Conservation (phyloP, 2,888 invertebrate species). For the Trisateles emortualis region DNA sequence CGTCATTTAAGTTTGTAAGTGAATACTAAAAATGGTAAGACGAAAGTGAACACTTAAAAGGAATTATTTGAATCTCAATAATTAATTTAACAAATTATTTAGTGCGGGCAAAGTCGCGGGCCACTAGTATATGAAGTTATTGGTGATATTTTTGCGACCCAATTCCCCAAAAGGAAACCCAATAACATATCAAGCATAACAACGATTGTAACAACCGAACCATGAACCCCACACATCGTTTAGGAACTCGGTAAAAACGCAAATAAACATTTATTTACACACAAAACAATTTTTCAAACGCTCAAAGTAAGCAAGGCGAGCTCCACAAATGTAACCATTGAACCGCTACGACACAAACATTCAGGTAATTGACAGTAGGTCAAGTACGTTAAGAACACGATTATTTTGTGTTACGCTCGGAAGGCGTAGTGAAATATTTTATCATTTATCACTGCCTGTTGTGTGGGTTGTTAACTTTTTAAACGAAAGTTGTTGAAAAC, state of each 20-base stretch:
- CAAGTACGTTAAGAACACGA: background rate
- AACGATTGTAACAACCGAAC: slow-evolving; percentile 26
- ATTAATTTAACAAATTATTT: no score
- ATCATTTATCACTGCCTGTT: no score
- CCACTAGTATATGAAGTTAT: no score
- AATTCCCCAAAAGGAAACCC: background rate
- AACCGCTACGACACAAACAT: slow-evolving; percentile 21
- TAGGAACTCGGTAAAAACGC: slow-evolving; percentile 28
- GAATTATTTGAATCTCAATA: no score
- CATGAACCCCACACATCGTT: slow-evolving; percentile 32
- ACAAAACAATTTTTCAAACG: slow-evolving; percentile 49
- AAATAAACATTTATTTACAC: slow-evolving; percentile 46
- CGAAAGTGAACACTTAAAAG: no score
- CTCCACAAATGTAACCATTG: slow-evolving; percentile 42
- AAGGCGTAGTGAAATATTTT: no score
- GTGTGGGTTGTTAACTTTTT: no score
- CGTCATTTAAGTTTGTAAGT: no score
- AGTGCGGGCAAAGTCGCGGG: no score
- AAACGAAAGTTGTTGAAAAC: no score
- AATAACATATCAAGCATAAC: slow-evolving; percentile 25
- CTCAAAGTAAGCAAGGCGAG: slow-evolving; percentile 41
- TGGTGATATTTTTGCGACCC: background rate
- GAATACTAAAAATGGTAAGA: no score
- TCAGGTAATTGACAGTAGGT: slow-evolving; percentile 28
- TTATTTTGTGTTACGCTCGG: background rate